Evolutionary conservation across 2,113 vertebrate species (phyloP).

Genomic region (Cheilinus undulatus): DNA sequence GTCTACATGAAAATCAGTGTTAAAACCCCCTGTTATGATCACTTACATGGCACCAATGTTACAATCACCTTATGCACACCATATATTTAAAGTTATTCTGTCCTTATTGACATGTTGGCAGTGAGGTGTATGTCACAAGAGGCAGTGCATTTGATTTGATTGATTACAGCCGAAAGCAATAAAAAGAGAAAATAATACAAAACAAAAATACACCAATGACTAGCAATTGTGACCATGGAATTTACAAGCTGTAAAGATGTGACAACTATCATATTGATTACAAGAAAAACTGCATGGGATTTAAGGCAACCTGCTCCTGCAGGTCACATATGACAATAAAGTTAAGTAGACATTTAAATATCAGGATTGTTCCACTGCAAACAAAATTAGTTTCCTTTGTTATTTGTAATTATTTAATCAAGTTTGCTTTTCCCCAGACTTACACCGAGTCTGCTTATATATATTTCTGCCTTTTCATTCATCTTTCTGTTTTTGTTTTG

Average conservation of each 20-base stretch:
- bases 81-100: conserved; percentile 53
- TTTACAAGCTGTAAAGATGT: conserved; percentile 71
- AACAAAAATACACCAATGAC: conserved; percentile 69
- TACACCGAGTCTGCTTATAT: conserved; percentile 40
- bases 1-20: conserved; percentile 24
- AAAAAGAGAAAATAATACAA: conserved; percentile 52
- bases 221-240: conserved; percentile 67
- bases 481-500: conserved; percentile 53
- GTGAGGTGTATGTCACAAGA: conserved; percentile 70
- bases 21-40: conserved; percentile 30
- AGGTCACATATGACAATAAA: conserved; percentile 61
- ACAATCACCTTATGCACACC: conserved; percentile 83
- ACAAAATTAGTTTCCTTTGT: conserved; percentile 68
- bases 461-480: conserved; percentile 35
- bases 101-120: conserved; percentile 63
- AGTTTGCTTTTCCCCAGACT: conserved; percentile 56
- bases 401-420: conserved; percentile 68
- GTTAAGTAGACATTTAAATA: conserved; percentile 51
- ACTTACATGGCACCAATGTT: conserved; percentile 78
- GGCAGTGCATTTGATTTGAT: conserved; percentile 81
- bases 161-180: conserved; percentile 80
- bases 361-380: conserved; percentile 76
- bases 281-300: conserved; percentile 50
- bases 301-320: conserved; percentile 74
- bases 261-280: conserved; percentile 51